Evolutionary conservation across 2,113 vertebrate genomes (phyloP), one percentile per base, ranked within the genome.

Genomic region (Alosa alosa): DNA sequence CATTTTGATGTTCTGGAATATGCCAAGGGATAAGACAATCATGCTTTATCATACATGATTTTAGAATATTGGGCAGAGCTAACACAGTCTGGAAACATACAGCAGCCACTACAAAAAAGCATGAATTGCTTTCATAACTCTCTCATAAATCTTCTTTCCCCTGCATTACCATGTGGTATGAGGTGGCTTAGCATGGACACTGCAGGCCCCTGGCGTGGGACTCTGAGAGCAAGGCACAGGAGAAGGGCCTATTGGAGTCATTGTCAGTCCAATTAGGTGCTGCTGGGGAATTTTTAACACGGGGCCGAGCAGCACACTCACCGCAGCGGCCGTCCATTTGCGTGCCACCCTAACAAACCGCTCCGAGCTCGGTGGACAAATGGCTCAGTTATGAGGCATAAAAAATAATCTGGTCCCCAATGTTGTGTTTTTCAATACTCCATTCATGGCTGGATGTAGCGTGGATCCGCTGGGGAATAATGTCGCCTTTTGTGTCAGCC

Each of bases 401-500:
- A 96, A 97, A 98, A 96, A 90, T 91, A 96, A 98, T 96, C 97
- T 95, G 90, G 91, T 94, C 90, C 89, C 88, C 84, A 93, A 93
- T 95, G 94, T 90, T 88, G 82, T 90, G 93, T 84, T 94, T 96
- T 95, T 99, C 97, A 98, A 97, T 95, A 93, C 96, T 92, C 96
- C 95, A 98, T 98, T 99, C 97, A 98, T 98, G 64, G 92, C 90
- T 85, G 94, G 92, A 94, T 91, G 94, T 94, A 92, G 93, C 87
- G 64, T 92, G 94, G 93, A 94, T 95, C 94, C 94, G 89, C 88
- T 82, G 88, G 92, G 49, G 94, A 97, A 99, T 97, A 98, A 98
- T 95, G 96, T 97, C 90, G 90, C 93, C 97, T 97, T 97, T 98
- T 99, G 97, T 99, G 93, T 93, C 85, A 25, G 86, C 72, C 52